These are phyloP conservation scores for Oscheius sp. DNA, from an alignment of 2,888 invertebrate species.

Conservation along the genomic window DNA sequence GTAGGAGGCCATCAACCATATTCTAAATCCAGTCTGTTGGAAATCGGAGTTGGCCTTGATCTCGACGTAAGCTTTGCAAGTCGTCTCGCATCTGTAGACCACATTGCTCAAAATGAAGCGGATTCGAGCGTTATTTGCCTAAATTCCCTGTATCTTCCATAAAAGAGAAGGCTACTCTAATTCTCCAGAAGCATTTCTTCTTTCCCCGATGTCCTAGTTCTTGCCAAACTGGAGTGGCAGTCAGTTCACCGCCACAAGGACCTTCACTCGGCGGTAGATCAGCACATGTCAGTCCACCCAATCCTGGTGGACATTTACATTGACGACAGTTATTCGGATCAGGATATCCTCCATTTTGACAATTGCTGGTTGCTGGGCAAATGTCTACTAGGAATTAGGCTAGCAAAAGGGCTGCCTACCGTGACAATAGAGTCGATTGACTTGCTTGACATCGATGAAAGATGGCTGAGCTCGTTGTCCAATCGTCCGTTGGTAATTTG, in stretches of 20 bases:
- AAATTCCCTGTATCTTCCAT: not conserved
- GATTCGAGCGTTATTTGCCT: constrained; percentile 57
- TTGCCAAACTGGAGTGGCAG: constrained; percentile 64
- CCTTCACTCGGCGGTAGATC: constrained; percentile 42
- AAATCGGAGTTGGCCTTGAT: constrained; percentile 70
- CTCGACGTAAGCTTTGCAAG: constrained; percentile 69
- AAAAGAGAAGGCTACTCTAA: constrained; percentile 49
- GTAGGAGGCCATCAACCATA: constrained; percentile 54
- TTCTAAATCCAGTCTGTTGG: constrained; percentile 70
- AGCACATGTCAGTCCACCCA: constrained; percentile 50
- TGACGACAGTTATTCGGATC: constrained; percentile 66
- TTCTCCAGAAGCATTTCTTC: constrained; percentile 66
- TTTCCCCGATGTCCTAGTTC: constrained; percentile 69
- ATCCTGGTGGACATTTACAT: constrained; percentile 67
- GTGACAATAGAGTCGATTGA: constrained; percentile 68
- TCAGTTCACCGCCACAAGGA: constrained; percentile 63
- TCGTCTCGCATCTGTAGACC: constrained; percentile 64
- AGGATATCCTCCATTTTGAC: constrained; percentile 67
- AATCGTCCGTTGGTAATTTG: constrained; percentile 64
- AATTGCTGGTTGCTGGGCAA: constrained; percentile 44
- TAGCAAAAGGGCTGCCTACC: constrained; percentile 39
- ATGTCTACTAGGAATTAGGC: constrained; percentile 45
- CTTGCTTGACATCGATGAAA: constrained; percentile 70
- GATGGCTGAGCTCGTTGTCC: constrained; percentile 65
- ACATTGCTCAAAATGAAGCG: constrained; percentile 62